Evolutionary conservation across 2,888 invertebrate genomes (phyloP).

Genomic region (Amblyjoppa proteus): DNA sequence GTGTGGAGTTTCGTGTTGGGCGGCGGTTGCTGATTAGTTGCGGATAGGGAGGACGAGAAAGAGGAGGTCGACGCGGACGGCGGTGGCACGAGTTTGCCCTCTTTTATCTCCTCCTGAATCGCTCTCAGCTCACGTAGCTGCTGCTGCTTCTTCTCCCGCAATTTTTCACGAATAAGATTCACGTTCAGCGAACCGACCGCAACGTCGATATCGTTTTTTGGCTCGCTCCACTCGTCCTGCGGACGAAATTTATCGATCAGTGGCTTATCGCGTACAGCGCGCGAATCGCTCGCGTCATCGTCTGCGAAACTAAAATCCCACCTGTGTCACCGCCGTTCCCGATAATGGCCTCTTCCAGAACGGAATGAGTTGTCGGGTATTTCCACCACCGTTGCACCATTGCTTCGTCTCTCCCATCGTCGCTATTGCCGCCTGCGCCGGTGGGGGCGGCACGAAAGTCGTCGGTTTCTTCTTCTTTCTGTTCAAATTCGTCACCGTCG

Average conservation of each 20-base stretch:
- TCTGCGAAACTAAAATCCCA: constrained; percentile 66
- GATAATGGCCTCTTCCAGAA: constrained; percentile 92
- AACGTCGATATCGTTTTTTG: constrained; percentile 89
- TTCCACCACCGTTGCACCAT: constrained; percentile 76
- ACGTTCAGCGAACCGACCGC: constrained; percentile 89
- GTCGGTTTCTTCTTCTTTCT: constrained; percentile 97
- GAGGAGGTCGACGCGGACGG: constrained; percentile 86
- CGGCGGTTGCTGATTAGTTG: constrained; percentile 85
- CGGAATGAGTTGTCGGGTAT: constrained; percentile 86
- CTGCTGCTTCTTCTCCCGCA: constrained; percentile 95
- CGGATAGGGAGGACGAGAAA: constrained; percentile 79
- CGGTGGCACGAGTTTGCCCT: constrained; percentile 90
- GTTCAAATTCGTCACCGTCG: constrained; percentile 88
- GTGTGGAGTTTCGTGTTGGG: constrained; percentile 87
- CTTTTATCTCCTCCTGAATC: constrained; percentile 95
- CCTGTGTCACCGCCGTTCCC: constrained; percentile 83
- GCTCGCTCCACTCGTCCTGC: constrained; percentile 89
- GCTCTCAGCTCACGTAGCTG: constrained; percentile 93
- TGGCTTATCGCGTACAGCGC: not conserved
- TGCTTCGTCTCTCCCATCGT: constrained; percentile 78
- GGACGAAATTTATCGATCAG: constrained; percentile 46
- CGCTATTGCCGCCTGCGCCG: constrained; percentile 81
- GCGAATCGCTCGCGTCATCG: not conserved
- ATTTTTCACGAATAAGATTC: constrained; percentile 91
- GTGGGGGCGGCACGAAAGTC: constrained; percentile 92